Evolutionary conservation across 1,140 invertebrate species (phyloP).

Genomic region (Acromyrmex echinatior): DNA sequence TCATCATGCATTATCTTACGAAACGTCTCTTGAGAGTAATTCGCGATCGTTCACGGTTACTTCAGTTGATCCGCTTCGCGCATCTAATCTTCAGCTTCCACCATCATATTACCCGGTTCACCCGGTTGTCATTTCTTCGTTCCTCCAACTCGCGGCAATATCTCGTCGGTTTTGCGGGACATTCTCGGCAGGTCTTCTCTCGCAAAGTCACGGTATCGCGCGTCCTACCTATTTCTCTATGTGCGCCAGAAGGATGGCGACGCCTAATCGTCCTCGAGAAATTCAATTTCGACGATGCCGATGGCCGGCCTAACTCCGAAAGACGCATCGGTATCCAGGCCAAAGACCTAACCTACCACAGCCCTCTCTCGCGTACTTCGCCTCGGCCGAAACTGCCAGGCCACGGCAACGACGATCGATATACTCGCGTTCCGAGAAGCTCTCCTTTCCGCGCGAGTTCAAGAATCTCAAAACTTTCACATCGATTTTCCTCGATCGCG

Average conservation of each 20-base stretch:
- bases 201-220: conserved; percentile 9
- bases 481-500: conserved; percentile 61
- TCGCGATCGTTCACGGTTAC: conserved; percentile 19
- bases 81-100: conserved; percentile 24
- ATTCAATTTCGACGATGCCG: conserved; percentile 74
- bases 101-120: conserved; percentile 13
- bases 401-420: conserved; percentile 56
- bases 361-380: conserved; percentile 24
- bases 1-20: neutral
- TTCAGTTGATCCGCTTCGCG: neutral
- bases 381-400: conserved; percentile 48
- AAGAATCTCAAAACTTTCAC: conserved; percentile 61
- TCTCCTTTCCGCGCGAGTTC: conserved; percentile 6
- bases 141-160: neutral
- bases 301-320: conserved; percentile 65
- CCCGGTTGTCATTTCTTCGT: neutral
- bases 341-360: conserved; percentile 45
- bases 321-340: conserved; percentile 67
- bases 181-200: conserved; percentile 15
- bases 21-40: neutral
- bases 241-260: conserved; percentile 40
- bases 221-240: conserved; percentile 26
- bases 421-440: conserved; percentile 55
- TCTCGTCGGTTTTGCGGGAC: conserved; percentile 28
- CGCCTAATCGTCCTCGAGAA: conserved; percentile 72